Evolutionary conservation across 2,888 invertebrate species (phyloP), one percentile per base, ranked within the genome.

Genomic region (Platypus cylindrus): DNA sequence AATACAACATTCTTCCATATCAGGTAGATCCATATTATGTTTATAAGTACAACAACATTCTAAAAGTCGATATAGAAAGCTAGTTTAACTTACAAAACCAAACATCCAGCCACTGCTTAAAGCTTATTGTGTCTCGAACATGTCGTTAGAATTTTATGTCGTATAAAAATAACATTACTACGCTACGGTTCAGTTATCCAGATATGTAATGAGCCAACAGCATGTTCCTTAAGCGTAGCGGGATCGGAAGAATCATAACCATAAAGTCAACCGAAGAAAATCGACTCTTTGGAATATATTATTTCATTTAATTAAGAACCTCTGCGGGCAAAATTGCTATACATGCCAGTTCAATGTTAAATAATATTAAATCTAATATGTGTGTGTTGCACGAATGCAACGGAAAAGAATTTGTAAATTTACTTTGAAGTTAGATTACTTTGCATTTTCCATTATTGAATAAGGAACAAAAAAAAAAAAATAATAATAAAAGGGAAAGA

Each of bases 161-260:
- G 56, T 51, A 54, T 56, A 56, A 56, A 56, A 56, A 56, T 56
- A 48, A 51, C 56, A 54, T 55, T 55, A 52, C 43, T 45, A 44
- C 50, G 48, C 44, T 46, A 49, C 52, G 54, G 53, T 52, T 55
- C 55, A 53, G 50, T 55, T 52, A 53, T 50, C 48, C 54, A 48
- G 52, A 52, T 52, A 53, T 53, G 53, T 54, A 55, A 55, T 50
- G 55, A 55, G 53, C 50, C 52, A 47, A 47, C 53, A 52, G 52
- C 52, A 52, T 52, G 52, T 53, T 53, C 45, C 49, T 48, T 13
- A 5, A 44, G 48, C 49, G 40, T 36, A 41, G 38, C 46, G 43
- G 41, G 42, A 48, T 48, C 46, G 46, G 42, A n/a, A n/a, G n/a
- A n/a, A 38, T 38, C 49, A 50, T 52, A 54, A 53, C 47, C 53